A percentile compares a stretch with the other conserved stretches of the same genome.
Conservation (phyloP, 2,888 invertebrate genomes). For the Lutraria lutraria region DNA sequence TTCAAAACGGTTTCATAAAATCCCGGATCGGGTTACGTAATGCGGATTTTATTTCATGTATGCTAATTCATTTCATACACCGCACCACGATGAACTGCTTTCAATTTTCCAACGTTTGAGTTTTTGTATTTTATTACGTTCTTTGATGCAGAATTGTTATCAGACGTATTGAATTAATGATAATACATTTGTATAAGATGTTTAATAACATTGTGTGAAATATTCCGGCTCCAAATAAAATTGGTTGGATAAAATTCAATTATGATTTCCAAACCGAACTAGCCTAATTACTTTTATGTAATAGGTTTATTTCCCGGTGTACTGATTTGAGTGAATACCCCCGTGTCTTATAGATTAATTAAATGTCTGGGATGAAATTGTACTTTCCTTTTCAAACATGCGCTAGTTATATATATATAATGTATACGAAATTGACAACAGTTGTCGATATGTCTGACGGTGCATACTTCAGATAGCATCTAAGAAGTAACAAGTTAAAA, state of each 20-base stretch:
- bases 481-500: too few species aligned
- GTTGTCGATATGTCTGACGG: background rate
- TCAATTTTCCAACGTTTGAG: background rate
- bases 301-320: background rate
- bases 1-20: background rate
- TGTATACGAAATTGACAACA: background rate
- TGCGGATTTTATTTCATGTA: background rate
- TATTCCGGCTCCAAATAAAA: background rate
- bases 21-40: background rate
- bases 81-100: background rate
- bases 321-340: background rate
- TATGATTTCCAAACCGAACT: background rate
- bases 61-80: background rate
- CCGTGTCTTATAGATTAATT: background rate
- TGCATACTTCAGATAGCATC: too few species aligned
- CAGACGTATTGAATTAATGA: background rate
- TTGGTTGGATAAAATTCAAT: background rate
- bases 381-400: background rate
- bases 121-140: background rate
- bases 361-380: background rate
- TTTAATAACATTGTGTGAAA: background rate
- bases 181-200: background rate
- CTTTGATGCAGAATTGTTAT: background rate
- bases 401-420: too few species aligned
- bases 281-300: slow-evolving; percentile 9